These are phyloP conservation scores for Gastracanthus pulcherrimus DNA, from an alignment of 2,888 invertebrate genomes.

Conservation along the genomic window DNA sequence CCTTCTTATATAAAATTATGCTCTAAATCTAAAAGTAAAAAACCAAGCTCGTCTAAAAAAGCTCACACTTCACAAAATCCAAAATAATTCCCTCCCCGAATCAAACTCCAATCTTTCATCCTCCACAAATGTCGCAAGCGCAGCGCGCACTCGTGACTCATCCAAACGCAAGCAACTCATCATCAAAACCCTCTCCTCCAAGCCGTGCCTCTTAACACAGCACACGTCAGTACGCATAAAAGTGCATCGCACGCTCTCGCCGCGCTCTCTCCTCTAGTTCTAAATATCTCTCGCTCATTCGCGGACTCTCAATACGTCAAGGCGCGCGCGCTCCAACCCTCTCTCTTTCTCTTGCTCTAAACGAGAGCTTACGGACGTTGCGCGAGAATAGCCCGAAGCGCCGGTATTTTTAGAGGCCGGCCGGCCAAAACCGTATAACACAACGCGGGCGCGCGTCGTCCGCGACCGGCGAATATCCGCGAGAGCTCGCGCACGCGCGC, in stretches of 20 bases:
- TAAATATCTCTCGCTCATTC: neutral
- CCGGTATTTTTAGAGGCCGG: slow-evolving; percentile 44
- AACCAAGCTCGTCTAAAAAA: no score
- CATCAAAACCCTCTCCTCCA: neutral
- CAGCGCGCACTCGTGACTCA: neutral
- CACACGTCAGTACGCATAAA: neutral
- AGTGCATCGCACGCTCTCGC: neutral
- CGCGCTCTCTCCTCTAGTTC: neutral
- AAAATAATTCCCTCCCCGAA: no score
- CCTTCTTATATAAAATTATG: no score
- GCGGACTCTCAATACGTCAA: slow-evolving; percentile 45
- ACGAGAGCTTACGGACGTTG: no score
- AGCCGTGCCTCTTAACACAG: no score
- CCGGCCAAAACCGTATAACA: slow-evolving; percentile 3
- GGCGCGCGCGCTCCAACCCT: neutral
- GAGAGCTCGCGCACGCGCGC: neutral
- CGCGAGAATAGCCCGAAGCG: slow-evolving; percentile 44
- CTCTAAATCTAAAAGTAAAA: no score
- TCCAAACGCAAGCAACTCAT: neutral
- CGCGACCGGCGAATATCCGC: neutral
- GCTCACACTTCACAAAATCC: no score
- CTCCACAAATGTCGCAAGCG: no score
- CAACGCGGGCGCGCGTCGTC: neutral
- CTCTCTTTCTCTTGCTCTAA: no score
- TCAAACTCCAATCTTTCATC: no score